These are phyloP conservation scores for Volucella bombylans DNA, from an alignment of 2,888 invertebrate species.

Conservation along the genomic window DNA sequence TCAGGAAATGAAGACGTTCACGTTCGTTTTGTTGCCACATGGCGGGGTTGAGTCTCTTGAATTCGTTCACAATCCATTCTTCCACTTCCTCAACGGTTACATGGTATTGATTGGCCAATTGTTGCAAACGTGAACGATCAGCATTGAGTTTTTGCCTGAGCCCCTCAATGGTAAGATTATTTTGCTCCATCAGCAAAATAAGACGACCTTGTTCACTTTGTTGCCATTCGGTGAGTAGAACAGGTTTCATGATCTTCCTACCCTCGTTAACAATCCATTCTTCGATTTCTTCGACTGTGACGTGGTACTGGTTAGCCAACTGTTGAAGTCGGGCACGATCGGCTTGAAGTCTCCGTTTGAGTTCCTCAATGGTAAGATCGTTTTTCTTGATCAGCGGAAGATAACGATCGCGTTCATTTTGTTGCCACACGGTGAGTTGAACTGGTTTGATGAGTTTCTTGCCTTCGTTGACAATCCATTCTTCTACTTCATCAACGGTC, in stretches of 20 bases:
- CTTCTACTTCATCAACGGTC: constrained; percentile 78
- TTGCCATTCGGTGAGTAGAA: constrained; percentile 79
- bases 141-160: constrained; percentile 78
- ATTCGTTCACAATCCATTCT: constrained; percentile 79
- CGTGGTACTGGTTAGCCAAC: constrained; percentile 77
- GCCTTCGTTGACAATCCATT: constrained; percentile 78
- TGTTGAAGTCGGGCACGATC: constrained; percentile 77
- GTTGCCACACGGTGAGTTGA: constrained; percentile 79
- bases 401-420: constrained; percentile 77
- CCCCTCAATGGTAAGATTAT: constrained; percentile 77
- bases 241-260: constrained; percentile 77
- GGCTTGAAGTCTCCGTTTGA: constrained; percentile 77
- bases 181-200: constrained; percentile 77
- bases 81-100: constrained; percentile 80
- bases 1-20: constrained; percentile 76
- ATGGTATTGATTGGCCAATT: constrained; percentile 78
- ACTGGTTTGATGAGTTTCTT: constrained; percentile 77
- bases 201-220: constrained; percentile 78
- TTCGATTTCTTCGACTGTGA: constrained; percentile 79
- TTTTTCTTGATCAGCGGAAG: constrained; percentile 78
- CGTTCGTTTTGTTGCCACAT: constrained; percentile 76
- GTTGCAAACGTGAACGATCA: constrained; percentile 77
- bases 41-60: constrained; percentile 74
- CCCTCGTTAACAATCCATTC: constrained; percentile 78
- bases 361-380: constrained; percentile 77